Evolutionary conservation across 2,113 vertebrate genomes (phyloP).

Genomic region (Leptocoma aspasia): DNA sequence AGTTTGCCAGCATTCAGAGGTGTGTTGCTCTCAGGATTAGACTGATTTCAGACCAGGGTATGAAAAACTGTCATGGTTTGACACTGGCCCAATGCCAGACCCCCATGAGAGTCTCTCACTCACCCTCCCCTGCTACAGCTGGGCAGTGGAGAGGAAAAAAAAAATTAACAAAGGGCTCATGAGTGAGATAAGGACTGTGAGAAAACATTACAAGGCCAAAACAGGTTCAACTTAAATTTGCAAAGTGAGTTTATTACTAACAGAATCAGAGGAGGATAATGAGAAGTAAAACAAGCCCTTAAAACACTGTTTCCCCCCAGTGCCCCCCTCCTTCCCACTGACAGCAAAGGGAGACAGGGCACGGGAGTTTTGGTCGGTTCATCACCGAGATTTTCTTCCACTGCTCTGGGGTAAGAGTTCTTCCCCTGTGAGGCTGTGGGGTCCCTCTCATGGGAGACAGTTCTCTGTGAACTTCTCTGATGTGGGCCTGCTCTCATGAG

Average conservation of each 20-base stretch:
- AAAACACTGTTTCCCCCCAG: background rate
- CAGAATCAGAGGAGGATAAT: background rate
- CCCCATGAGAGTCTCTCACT: background rate
- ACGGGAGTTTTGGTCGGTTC: background rate
- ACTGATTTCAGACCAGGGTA: background rate
- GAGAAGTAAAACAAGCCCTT: background rate
- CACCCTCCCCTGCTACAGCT: background rate
- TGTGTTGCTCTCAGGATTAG: background rate
- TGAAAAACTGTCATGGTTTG: background rate
- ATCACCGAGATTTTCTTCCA: background rate
- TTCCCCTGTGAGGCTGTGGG: background rate
- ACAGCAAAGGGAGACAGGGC: background rate
- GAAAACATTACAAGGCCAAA: background rate
- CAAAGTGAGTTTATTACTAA: background rate
- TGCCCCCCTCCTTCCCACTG: background rate
- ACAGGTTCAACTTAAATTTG: no score
- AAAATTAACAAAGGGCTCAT: background rate
- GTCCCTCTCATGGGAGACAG: background rate
- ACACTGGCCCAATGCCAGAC: background rate
- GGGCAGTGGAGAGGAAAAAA: background rate
- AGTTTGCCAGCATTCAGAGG: background rate
- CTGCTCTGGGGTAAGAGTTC: background rate
- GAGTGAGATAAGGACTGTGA: background rate
- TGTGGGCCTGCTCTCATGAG: accelerated
- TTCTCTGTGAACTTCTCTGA: background rate